Evolutionary conservation across 2,888 invertebrate species (phyloP), one percentile per base, ranked within the genome.

Genomic region (Nezara viridula): DNA sequence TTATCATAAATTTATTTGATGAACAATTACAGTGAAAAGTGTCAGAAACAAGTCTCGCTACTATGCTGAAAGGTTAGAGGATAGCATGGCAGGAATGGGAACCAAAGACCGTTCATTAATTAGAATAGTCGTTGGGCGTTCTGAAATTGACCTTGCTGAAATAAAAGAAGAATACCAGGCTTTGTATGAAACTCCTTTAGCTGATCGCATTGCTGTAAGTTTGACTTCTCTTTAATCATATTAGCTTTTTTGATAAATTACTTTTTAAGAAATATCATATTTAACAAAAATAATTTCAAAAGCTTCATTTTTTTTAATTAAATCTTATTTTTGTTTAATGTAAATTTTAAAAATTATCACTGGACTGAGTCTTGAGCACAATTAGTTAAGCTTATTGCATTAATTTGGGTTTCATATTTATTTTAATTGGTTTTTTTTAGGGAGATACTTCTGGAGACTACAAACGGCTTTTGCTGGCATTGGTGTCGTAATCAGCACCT

Each of bases 21-120:
- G 21, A 21, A 77, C 73, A 49, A 60, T 91, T 91, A 19, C 90
- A 93, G 93, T 93, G 16, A 92, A 92, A 90, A 92, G 92, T 89
- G 92, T 92, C 9, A 92, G 92, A 89, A 93, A 94, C 91, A 92
- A 93, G 89, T 92, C 93, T n/a, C 92, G 92, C 10, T 94, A 92
- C 92, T 94, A 94, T 92, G 94, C 94, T 24, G 93, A 93, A 91
- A 92, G 93, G 40, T 92, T 94, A 50, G 93, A 94, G 91, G 92
- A 93, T 49, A 92, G 93, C 87, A 94, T 94, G 93, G 93, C 93
- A 92, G 94, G 94, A 37, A 91, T 93, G 89, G 94, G 94, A 86
- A 94, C 94, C 40, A 93, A 94, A 91, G 94, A 94, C 91, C 92
- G 92, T 88, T 93, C 93, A 12, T 92, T 94, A 91, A 94, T 94